Conservation (phyloP, 2,797 vertebrate species). For the Aphelocoma californica region DNA sequence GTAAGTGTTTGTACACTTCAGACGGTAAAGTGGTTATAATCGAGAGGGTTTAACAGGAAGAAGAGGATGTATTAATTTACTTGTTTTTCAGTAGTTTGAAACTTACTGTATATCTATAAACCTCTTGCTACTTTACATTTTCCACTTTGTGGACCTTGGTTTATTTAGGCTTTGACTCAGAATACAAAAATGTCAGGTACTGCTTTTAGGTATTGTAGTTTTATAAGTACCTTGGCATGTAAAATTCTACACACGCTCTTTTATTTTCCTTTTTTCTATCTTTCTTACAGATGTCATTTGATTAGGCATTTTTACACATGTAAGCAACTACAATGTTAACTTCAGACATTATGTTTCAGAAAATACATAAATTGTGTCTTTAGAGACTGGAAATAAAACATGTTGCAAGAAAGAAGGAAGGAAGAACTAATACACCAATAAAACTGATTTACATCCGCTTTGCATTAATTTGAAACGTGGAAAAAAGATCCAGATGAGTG, state of each 20-base stretch:
- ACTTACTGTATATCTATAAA: not conserved
- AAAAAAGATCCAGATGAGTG: not conserved
- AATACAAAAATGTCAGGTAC: not conserved
- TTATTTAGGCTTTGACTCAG: not conserved
- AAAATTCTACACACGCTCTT: not conserved
- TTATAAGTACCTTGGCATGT: not conserved
- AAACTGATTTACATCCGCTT: not conserved
- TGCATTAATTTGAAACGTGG: not conserved
- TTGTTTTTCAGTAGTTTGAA: not conserved
- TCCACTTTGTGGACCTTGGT: not conserved
- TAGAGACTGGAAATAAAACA: not conserved
- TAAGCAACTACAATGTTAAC: not conserved
- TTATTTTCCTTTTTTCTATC: not conserved
- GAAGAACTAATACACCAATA: not conserved
- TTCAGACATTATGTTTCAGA: not conserved
- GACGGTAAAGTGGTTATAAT: not conserved
- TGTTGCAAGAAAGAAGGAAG: not conserved
- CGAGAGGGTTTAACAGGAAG: not conserved
- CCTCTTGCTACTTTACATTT: not conserved
- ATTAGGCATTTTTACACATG: not conserved
- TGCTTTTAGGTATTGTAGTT: not conserved
- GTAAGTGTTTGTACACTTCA: not conserved
- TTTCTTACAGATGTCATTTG: not conserved
- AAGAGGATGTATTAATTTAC: not conserved
- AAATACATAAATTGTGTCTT: not conserved